Base-by-base conservation (phyloP, 2,888 invertebrate genomes). In the Lacanobia oleracea region DNA sequence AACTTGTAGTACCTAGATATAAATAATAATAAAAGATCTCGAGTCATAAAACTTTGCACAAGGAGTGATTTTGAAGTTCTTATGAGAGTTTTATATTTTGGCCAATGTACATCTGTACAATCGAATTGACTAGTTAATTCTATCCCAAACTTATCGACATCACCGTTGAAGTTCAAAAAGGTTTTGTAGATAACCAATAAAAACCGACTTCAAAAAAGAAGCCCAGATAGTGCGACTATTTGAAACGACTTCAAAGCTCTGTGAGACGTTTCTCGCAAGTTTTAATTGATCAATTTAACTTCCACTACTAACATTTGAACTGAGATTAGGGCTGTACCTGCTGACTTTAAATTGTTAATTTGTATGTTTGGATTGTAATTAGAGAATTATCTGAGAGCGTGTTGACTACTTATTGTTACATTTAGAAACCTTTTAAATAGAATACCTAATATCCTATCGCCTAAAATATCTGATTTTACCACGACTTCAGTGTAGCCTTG, bases 251-350 rank as follows among this genome's bases (percentile, higher is more conserved):
- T 82, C 80, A 85, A 86, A 88, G 86, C 86, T 89, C 89, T 87
- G 79, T 77, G 83, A 87, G 86, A 87, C 81, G 79, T 81, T 81
- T 78, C 74, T 75, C 65, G 61, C 79, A 93, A 94, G 93, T 94
- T 94, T 94, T 94, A 94, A 94, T 94, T 94, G 94, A 92, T 92
- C 94, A 93, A 94, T 94, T 94, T 93, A 94, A 94, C 91, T 94
- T 93, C 81, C 91, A 91, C 89, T 88, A 87, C 67, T 85, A 83
- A 82, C 87, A 87, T 89, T 90, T 90, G 89, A 88, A 85, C 89
- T 86, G 77, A 66, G 83, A 82, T 77, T 79, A 91, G 89, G 90
- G 91, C 73, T 90, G 81, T 86, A 81, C 18, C 40, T 33, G 14
- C 80, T 53, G 69, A 66, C 53, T 74, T 54, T 59, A 37, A 72